Evolutionary conservation across 2,797 vertebrate species (phyloP).

Genomic region (Catostomus latipinnis): DNA sequence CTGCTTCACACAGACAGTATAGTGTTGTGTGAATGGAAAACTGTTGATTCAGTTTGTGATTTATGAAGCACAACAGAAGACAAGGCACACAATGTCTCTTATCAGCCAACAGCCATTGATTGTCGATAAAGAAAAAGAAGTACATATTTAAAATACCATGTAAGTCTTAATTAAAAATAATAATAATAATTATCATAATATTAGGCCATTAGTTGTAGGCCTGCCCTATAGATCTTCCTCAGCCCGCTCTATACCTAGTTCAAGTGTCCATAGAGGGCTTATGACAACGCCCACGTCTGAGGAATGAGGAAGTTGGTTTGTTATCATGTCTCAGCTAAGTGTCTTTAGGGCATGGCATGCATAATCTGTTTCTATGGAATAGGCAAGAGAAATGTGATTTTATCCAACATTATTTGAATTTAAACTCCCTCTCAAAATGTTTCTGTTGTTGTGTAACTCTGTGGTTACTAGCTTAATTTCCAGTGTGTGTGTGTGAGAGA

Average conservation of each 20-base stretch:
- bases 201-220: too few relatives aligned
- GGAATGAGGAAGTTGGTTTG: conserved; percentile 25
- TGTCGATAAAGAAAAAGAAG: background rate
- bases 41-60: background rate
- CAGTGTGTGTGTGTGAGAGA: too few relatives aligned
- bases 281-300: background rate
- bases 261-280: too few relatives aligned
- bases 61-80: background rate
- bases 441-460: background rate
- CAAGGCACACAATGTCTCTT: background rate
- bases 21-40: conserved; percentile 19
- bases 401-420: background rate
- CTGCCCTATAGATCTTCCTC: too few relatives aligned
- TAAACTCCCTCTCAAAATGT: background rate
- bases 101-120: conserved; percentile 4
- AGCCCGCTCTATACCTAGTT: too few relatives aligned
- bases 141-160: background rate
- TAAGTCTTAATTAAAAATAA: background rate
- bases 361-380: background rate
- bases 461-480: background rate
- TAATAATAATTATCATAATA: too few relatives aligned
- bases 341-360: background rate
- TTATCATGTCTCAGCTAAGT: background rate
- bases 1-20: background rate
- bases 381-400: background rate